Evolutionary conservation across 2,888 invertebrate genomes (phyloP), one percentile per base, ranked within the genome.

Genomic region (Alentia gelatinosa): DNA sequence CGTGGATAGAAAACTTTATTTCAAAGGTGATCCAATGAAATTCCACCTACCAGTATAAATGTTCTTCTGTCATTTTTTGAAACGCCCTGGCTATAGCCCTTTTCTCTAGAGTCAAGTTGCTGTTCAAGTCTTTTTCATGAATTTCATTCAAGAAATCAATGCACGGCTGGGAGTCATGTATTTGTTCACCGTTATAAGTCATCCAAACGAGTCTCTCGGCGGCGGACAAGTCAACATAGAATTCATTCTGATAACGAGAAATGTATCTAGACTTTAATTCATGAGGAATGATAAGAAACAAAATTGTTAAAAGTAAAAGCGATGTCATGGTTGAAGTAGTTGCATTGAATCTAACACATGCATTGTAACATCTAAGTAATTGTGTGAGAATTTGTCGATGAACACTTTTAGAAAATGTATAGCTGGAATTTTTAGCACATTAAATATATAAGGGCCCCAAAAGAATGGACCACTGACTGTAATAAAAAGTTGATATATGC

Each of bases 1-100:
- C n/a, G n/a, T n/a, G n/a, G n/a, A n/a, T n/a, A n/a, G n/a, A n/a
- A n/a, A n/a, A n/a, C n/a, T n/a, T n/a, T n/a, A n/a, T n/a, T n/a
- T n/a, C n/a, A n/a, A n/a, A n/a, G n/a, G n/a, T n/a, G n/a, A n/a
- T n/a, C n/a, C n/a, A n/a, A n/a, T n/a, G n/a, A n/a, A n/a, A n/a
- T n/a, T n/a, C 37, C 15, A 0, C 92, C 91, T 93, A 96, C 96
- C 96, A 96, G 89, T 95, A 95, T 23, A 96, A 93, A 92, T 96
- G 95, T 92, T 96, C 96, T 89, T 96, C 96, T 0, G 94, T 92
- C 92, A 96, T 94, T 79, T 95, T 94, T 89, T 95, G 94, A 68
- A 96, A 94, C 0, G 95, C 95, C 56, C 95, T 93, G 0, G 95
- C 95, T n/a, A 95, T 93, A 0, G 96, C 95, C 47, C 92, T 92